Evolutionary conservation across 2,797 vertebrate species (phyloP).

Genomic region (Brachyrhaphis roseni): DNA sequence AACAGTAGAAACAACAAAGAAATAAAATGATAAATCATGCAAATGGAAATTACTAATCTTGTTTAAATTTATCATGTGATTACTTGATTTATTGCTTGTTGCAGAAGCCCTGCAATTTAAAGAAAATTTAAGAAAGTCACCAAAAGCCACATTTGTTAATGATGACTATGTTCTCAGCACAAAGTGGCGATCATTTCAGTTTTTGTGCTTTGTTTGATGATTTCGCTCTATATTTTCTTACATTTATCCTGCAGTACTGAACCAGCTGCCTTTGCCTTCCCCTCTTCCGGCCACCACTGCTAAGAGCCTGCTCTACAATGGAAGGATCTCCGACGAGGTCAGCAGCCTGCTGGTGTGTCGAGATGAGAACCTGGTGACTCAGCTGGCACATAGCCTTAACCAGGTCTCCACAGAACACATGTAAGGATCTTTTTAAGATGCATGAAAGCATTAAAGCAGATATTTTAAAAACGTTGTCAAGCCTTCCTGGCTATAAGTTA

Average conservation of each 20-base stretch:
- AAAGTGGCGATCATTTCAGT: not conserved
- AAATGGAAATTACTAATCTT: no score
- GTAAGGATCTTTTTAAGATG: slow-evolving; percentile 77
- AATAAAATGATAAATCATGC: no score
- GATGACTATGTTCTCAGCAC: not conserved
- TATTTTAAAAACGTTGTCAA: not conserved
- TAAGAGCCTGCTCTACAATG: slow-evolving; percentile 98
- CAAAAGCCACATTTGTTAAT: not conserved
- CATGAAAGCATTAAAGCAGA: not conserved
- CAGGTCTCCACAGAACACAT: slow-evolving; percentile 99
- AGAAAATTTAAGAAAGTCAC: not conserved
- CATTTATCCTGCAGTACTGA: slow-evolving; percentile 85
- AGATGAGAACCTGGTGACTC: slow-evolving; percentile 95
- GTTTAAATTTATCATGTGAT: no score
- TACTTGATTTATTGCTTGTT: no score
- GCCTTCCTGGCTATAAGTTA: not conserved
- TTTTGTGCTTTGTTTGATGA: not conserved
- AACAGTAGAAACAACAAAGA: no score
- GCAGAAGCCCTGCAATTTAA: not conserved
- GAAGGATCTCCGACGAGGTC: slow-evolving; percentile 96
- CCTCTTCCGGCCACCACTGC: slow-evolving; percentile 98
- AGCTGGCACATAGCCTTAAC: slow-evolving; percentile 95
- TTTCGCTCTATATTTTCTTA: slow-evolving; percentile 18
- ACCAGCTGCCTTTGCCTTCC: slow-evolving; percentile 98
- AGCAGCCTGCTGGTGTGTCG: slow-evolving; percentile 93